These are phyloP conservation scores for Musca domestica DNA, from an alignment of 1,140 invertebrate species.

Conservation along the genomic window DNA sequence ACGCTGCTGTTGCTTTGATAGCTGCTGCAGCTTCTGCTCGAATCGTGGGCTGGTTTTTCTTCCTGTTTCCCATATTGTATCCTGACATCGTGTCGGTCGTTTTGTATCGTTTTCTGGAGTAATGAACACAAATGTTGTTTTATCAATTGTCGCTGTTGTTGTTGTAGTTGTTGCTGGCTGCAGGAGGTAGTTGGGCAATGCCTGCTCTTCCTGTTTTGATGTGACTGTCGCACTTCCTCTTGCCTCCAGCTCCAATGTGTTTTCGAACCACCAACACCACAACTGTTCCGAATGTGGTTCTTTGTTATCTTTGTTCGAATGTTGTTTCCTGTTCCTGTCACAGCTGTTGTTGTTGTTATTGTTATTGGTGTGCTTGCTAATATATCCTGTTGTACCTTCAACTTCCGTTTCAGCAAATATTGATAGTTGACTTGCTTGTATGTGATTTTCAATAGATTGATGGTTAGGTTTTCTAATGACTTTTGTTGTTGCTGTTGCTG, in stretches of 20 bases:
- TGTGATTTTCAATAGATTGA: slow-evolving; percentile 7
- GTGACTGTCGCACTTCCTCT: not conserved
- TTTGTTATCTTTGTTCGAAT: slow-evolving; percentile 3
- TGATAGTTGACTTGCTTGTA: not conserved
- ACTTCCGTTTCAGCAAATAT: slow-evolving; percentile 1
- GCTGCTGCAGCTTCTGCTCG: slow-evolving; percentile 24
- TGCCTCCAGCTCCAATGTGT: not conserved
- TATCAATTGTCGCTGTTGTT: slow-evolving; percentile 16
- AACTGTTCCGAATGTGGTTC: not conserved
- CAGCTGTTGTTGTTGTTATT: not conserved
- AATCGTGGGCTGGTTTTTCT: not conserved
- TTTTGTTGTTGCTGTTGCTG: slow-evolving; percentile 22
- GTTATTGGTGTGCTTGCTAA: not conserved
- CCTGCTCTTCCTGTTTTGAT: not conserved
- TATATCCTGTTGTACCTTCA: slow-evolving; percentile 1
- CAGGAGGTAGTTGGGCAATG: not conserved
- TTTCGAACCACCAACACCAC: not conserved
- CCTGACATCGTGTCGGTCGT: slow-evolving; percentile 22
- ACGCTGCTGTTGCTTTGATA: not conserved
- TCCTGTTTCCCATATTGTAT: not conserved
- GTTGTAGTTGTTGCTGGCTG: not conserved
- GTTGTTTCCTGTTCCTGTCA: slow-evolving; percentile 10
- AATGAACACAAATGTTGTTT: slow-evolving; percentile 15
- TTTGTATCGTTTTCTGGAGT: slow-evolving; percentile 23
- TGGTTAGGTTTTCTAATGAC: not conserved